Evolutionary conservation across 2,113 vertebrate genomes (phyloP).

Genomic region (Tragulus kanchil): DNA sequence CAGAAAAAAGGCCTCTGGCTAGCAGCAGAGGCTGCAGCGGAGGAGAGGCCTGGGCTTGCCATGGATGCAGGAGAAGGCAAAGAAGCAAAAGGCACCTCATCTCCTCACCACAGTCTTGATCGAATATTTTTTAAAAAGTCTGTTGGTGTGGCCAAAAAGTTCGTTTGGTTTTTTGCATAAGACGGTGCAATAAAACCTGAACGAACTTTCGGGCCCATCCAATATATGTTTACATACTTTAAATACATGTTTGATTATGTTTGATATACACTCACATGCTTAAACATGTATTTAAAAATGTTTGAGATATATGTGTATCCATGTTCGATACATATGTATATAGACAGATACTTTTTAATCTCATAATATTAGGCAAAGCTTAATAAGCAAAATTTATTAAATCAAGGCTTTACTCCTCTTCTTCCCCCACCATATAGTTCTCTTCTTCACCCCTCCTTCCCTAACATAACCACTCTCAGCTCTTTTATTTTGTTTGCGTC

Average conservation of each 20-base stretch:
- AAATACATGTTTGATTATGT: not conserved
- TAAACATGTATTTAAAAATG: not conserved
- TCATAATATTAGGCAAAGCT: not conserved
- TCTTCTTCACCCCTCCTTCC: not conserved
- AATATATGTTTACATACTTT: not conserved
- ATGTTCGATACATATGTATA: not conserved
- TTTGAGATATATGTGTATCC: not conserved
- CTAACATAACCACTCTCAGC: not conserved
- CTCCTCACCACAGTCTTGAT: not conserved
- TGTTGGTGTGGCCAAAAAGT: not conserved
- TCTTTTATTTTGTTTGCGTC: not conserved
- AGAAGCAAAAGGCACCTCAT: accelerated
- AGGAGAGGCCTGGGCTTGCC: not conserved
- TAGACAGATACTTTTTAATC: not conserved
- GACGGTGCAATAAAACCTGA: accelerated
- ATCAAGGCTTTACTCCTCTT: not conserved
- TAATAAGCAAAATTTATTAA: not conserved
- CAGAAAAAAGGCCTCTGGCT: not conserved
- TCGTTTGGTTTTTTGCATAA: accelerated
- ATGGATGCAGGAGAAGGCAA: too few relatives aligned
- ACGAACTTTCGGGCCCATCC: not conserved
- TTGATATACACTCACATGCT: not conserved
- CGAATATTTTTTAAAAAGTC: too few relatives aligned
- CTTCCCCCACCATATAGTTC: not conserved
- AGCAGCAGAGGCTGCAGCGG: not conserved